Percentiles rank a stretch among this genome's conserved stretches.
These are phyloP conservation scores for Polypedilum pembai DNA, from an alignment of 1,140 invertebrate genomes.

Conservation along the genomic window DNA sequence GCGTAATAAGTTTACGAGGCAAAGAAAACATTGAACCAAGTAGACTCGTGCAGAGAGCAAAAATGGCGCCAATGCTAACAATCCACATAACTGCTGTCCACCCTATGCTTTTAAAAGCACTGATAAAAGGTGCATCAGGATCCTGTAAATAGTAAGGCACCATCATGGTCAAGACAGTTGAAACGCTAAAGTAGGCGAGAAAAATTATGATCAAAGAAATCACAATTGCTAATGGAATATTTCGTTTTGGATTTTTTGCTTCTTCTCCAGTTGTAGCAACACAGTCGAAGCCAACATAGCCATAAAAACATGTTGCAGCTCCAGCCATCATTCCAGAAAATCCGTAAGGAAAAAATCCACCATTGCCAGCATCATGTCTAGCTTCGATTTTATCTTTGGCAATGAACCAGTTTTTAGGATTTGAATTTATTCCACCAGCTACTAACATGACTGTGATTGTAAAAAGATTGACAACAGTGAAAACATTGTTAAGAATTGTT, in stretches of 20 bases:
- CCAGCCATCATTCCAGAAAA: constrained; percentile 66
- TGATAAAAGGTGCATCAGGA: constrained; percentile 72
- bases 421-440: constrained; percentile 67
- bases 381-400: constrained; percentile 47
- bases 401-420: constrained; percentile 61
- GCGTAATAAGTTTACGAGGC: constrained; percentile 72
- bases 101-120: constrained; percentile 66
- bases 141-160: constrained; percentile 82
- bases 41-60: constrained; percentile 67
- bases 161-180: constrained; percentile 81
- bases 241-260: constrained; percentile 78
- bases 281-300: constrained; percentile 84
- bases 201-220: constrained; percentile 72
- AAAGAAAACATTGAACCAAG: constrained; percentile 86
- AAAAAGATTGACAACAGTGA: constrained; percentile 75
- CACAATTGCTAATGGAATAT: constrained; percentile 83
- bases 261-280: constrained; percentile 79
- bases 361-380: constrained; percentile 49
- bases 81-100: constrained; percentile 71
- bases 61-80: constrained; percentile 78
- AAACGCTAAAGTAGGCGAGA: constrained; percentile 75
- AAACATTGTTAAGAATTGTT: constrained; percentile 80
- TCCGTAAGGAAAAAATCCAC: constrained; percentile 80
- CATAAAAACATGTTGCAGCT: constrained; percentile 86
- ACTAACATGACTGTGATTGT: constrained; percentile 80